These are phyloP conservation scores for Caiman crocodilus DNA, from an alignment of 2,797 vertebrate species.

Conservation along the genomic window DNA sequence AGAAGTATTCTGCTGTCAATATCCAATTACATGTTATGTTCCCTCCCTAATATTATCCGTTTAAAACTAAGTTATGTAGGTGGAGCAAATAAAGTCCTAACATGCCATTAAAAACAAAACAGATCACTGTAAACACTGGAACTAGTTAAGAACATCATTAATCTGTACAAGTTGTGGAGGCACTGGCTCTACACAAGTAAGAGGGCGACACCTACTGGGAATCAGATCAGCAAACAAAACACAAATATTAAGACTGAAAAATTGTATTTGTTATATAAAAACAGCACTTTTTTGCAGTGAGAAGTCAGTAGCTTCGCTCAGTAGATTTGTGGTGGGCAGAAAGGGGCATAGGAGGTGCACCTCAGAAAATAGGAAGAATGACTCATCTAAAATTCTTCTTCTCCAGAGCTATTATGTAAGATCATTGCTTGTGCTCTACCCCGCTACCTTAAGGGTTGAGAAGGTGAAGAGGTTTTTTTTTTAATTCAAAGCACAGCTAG, in stretches of 20 bases:
- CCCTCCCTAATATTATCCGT: not conserved
- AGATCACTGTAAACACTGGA: not conserved
- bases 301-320: not conserved
- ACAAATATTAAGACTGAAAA: not conserved
- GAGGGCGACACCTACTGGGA: conserved; percentile 80
- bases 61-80: not conserved
- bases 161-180: not conserved
- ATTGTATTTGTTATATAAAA: not conserved
- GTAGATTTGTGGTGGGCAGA: not conserved
- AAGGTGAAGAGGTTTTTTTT: not conserved
- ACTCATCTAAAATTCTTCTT: not conserved
- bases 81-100: not conserved
- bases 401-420: not conserved
- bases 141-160: not conserved
- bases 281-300: too few relatives aligned
- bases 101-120: not conserved
- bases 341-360: not conserved
- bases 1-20: not conserved
- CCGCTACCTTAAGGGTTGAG: not conserved
- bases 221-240: not conserved
- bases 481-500: fast-evolving
- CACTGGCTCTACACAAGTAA: conserved; percentile 27
- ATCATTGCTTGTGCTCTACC: not conserved
- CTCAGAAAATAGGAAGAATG: not conserved
- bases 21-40: not conserved